These are phyloP conservation scores for Rhagoletis zephyria DNA, from an alignment of 1,140 invertebrate species.

Conservation along the genomic window DNA sequence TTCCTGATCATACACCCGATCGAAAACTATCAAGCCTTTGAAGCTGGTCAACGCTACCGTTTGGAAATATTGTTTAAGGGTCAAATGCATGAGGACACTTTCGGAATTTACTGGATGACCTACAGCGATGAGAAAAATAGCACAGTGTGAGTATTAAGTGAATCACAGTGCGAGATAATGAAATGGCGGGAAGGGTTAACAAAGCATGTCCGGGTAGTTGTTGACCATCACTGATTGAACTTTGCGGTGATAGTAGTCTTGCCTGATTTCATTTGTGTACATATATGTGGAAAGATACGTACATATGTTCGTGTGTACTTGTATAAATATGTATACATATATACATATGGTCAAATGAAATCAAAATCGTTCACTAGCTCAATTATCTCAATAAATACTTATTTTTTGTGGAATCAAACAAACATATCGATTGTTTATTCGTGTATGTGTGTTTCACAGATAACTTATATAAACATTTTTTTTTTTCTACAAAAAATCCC, in stretches of 20 bases:
- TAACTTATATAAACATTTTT: too few species aligned
- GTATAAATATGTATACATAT: background rate
- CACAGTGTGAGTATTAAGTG: constrained; percentile 63
- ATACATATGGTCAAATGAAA: constrained; percentile 28
- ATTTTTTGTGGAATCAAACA: too few species aligned
- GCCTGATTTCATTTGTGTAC: background rate
- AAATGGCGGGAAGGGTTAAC: background rate
- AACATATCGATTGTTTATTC: too few species aligned
- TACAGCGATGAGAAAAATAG: constrained; percentile 71
- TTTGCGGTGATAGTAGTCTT: too few species aligned
- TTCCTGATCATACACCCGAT: constrained; percentile 67
- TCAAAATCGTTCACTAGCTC: background rate
- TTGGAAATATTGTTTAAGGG: constrained; percentile 68
- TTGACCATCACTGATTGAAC: background rate
- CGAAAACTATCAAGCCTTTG: constrained; percentile 66
- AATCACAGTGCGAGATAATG: background rate
- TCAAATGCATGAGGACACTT: constrained; percentile 66
- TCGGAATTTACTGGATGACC: constrained; percentile 79
- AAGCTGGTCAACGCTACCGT: constrained; percentile 65
- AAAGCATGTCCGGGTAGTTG: background rate
- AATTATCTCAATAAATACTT: background rate
- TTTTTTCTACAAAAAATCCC: background rate
- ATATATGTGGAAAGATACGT: background rate
- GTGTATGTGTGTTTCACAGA: too few species aligned
- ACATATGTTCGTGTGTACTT: background rate